phyloP scores from a whole-genome alignment of 2,113 vertebrate species.

The Hippoglossus stenolepis region DNA sequence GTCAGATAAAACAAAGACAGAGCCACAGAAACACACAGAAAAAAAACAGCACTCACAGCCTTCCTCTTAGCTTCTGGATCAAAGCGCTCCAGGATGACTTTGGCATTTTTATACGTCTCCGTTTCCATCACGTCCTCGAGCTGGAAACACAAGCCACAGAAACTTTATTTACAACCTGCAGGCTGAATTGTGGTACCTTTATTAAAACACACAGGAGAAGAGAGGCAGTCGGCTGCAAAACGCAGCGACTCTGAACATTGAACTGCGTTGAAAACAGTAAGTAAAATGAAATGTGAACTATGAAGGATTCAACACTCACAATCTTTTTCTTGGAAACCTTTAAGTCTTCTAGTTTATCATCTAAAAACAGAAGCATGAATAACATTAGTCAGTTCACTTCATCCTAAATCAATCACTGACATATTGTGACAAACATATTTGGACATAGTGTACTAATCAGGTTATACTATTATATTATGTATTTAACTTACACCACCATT shows the following conservation, averaged over 20 bases:
- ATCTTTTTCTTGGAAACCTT: slow-evolving; percentile 95
- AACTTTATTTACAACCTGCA: neutral
- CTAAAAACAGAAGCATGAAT: slow-evolving; percentile 73
- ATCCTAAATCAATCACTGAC: no score
- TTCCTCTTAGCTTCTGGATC: slow-evolving; percentile 92
- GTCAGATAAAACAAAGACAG: neutral
- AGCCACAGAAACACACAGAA: neutral
- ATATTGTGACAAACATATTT: no score
- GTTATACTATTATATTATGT: neutral
- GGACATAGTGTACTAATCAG: no score
- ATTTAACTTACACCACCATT: neutral
- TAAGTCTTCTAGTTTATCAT: slow-evolving; percentile 94
- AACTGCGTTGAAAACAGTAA: neutral
- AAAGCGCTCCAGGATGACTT: slow-evolving; percentile 97
- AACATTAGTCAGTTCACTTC: neutral
- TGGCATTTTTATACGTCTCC: slow-evolving; percentile 97
- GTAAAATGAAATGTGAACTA: neutral
- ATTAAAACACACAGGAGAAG: neutral
- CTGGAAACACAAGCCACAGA: slow-evolving; percentile 73
- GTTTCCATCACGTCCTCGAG: slow-evolving; percentile 99
- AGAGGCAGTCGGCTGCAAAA: no score
- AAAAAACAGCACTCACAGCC: slow-evolving; percentile 81
- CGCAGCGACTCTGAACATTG: neutral
- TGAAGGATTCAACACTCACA: slow-evolving; percentile 83
- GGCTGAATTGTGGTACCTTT: neutral